phyloP scores from a whole-genome alignment of 2,113 vertebrate genomes.

The Calidris pygmaea region DNA sequence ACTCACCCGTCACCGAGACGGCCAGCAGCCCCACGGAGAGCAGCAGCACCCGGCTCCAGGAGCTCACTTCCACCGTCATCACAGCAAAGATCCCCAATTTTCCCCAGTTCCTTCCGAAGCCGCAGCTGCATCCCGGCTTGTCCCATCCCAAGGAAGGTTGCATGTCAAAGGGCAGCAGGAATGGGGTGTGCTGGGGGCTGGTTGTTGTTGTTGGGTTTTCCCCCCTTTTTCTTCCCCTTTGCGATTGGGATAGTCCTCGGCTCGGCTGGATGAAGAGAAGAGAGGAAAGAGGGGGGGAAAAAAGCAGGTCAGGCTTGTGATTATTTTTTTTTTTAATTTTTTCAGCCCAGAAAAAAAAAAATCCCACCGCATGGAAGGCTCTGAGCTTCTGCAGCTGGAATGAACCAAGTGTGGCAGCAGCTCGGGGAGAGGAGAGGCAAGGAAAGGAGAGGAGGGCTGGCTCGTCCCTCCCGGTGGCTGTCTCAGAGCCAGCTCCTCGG shows the following conservation, averaged over 20 bases:
- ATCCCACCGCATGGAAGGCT: conserved; percentile 86
- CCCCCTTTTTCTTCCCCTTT: conserved; percentile 20
- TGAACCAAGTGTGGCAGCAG: conserved; percentile 87
- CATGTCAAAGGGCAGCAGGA: conserved; percentile 78
- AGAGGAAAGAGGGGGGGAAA: neutral
- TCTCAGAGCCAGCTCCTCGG: conserved; percentile 56
- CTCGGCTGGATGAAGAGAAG: conserved; percentile 38
- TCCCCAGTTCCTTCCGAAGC: conserved; percentile 73
- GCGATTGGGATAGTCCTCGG: conserved; percentile 45
- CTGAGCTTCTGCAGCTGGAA: conserved; percentile 89
- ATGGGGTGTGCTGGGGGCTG: neutral
- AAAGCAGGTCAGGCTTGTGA: conserved; percentile 72
- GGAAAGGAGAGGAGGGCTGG: conserved; percentile 55
- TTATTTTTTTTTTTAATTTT: conserved; percentile 52
- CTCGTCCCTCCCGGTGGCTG: conserved; percentile 58
- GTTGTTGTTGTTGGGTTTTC: neutral
- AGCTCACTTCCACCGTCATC: conserved; percentile 82
- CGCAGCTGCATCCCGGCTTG: conserved; percentile 79
- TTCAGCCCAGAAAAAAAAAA: conserved; percentile 79
- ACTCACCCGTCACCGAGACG: conserved; percentile 88
- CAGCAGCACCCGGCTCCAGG: conserved; percentile 89
- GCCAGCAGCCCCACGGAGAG: conserved; percentile 88
- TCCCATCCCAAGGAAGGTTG: conserved; percentile 77
- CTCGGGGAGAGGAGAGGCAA: conserved; percentile 63
- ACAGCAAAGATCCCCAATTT: conserved; percentile 80